Percentiles rank a stretch among this genome's conserved stretches.
phyloP scores from a whole-genome alignment of 35 echinoderm and acorn worm genomes.

The Ophiothrix spiculata region DNA sequence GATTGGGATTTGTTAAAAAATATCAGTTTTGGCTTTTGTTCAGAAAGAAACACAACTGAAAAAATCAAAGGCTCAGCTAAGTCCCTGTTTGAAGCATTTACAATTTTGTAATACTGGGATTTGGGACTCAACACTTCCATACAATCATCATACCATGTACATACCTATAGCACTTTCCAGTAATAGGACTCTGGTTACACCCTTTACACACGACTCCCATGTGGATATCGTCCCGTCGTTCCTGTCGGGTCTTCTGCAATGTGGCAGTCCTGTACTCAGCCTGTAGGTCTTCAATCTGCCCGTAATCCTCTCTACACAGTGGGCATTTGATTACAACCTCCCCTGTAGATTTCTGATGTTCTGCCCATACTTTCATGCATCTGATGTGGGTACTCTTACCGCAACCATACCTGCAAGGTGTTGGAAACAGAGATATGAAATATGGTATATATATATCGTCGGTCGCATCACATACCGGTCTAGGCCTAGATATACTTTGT shows the following conservation, averaged over 20 bases:
- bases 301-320: slow-evolving; percentile 88
- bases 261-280: slow-evolving; percentile 81
- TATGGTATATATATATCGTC: no score
- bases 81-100: no score
- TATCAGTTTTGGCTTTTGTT: no score
- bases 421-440: no score
- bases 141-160: slow-evolving; percentile 16
- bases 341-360: slow-evolving; percentile 89
- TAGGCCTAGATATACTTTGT: no score
- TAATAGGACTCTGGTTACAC: slow-evolving; percentile 78
- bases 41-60: no score
- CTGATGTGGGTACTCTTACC: slow-evolving; percentile 96
- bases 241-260: slow-evolving; percentile 71
- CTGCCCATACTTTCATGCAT: slow-evolving; percentile 99
- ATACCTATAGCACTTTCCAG: slow-evolving; percentile 90
- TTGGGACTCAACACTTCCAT: no score
- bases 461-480: no score
- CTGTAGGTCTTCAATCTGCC: slow-evolving; percentile 71
- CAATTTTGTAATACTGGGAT: no score
- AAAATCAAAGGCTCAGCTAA: no score
- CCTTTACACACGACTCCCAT: slow-evolving; percentile 58
- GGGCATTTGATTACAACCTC: slow-evolving; percentile 77
- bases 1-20: no score
- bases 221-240: slow-evolving; percentile 60
- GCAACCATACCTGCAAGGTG: slow-evolving; percentile 79